These are phyloP conservation scores for Lepidocolaptes lacrymiger DNA, from an alignment of 2,797 vertebrate genomes.

Conservation along the genomic window DNA sequence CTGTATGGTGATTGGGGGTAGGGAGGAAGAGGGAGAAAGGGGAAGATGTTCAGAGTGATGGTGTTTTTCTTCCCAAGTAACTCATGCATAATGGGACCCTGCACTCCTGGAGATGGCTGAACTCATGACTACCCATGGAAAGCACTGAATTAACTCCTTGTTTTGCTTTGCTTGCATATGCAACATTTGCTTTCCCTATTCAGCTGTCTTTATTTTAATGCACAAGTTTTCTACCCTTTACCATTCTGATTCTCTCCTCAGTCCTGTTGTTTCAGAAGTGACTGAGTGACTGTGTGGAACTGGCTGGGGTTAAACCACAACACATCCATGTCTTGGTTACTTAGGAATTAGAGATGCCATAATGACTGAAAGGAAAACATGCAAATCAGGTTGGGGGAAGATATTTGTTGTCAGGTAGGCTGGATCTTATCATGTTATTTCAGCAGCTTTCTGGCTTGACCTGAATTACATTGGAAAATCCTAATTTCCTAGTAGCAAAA, in stretches of 20 bases:
- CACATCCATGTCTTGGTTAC: background rate
- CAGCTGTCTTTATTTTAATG: background rate
- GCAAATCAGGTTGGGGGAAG: background rate
- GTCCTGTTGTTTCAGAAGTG: background rate
- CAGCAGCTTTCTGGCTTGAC: background rate
- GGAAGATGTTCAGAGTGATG: fast-evolving
- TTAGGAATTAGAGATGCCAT: background rate
- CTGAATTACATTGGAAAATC: background rate
- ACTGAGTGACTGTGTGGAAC: fast-evolving
- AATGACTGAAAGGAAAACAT: background rate
- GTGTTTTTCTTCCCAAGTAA: fast-evolving
- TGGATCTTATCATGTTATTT: background rate
- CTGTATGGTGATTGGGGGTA: background rate
- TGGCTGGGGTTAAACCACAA: background rate
- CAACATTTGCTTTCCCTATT: background rate
- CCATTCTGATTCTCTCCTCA: fast-evolving
- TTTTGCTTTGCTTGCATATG: background rate
- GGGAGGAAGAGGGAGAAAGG: background rate
- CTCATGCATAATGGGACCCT: fast-evolving
- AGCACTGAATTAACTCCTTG: background rate
- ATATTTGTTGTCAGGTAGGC: background rate
- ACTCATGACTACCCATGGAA: background rate
- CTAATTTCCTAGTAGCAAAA: background rate
- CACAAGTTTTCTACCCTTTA: background rate
- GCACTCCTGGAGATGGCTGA: background rate